A percentile compares a stretch with the other conserved stretches of the same genome.
phyloP scores from a whole-genome alignment of 2,888 invertebrate genomes.

The Aporophyla lueneburgensis region DNA sequence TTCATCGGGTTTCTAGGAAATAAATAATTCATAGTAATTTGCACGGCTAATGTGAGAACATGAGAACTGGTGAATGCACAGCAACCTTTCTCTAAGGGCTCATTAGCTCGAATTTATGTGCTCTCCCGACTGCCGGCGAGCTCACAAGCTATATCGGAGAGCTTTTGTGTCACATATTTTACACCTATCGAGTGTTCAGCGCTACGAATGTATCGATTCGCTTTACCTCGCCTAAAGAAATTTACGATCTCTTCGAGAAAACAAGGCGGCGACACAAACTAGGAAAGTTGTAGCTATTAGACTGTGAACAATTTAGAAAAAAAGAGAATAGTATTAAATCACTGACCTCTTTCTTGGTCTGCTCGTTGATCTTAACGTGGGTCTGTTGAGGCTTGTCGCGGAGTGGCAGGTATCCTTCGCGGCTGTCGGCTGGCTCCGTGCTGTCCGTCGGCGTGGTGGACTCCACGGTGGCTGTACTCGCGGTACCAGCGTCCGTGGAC shows the following conservation, averaged over 20 bases:
- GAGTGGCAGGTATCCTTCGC: constrained; percentile 88
- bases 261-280: constrained; percentile 73
- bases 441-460: constrained; percentile 81
- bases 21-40: constrained; percentile 84
- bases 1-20: constrained; percentile 78
- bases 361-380: constrained; percentile 89
- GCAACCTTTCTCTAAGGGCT: constrained; percentile 82
- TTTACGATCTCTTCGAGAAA: constrained; percentile 78
- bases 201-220: constrained; percentile 69
- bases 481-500: constrained; percentile 81
- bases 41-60: constrained; percentile 85
- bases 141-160: constrained; percentile 68
- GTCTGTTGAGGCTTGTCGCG: constrained; percentile 88
- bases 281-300: constrained; percentile 84
- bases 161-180: constrained; percentile 71
- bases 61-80: constrained; percentile 73
- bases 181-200: constrained; percentile 63
- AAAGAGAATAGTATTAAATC: constrained; percentile 81
- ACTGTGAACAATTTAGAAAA: constrained; percentile 84
- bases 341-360: constrained; percentile 91
- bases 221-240: constrained; percentile 74
- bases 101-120: constrained; percentile 81
- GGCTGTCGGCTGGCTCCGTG: constrained; percentile 87
- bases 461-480: constrained; percentile 82
- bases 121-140: constrained; percentile 66